Evolutionary conservation across 2,888 invertebrate species (phyloP).

Genomic region (Tanytarsus gracilentus): DNA sequence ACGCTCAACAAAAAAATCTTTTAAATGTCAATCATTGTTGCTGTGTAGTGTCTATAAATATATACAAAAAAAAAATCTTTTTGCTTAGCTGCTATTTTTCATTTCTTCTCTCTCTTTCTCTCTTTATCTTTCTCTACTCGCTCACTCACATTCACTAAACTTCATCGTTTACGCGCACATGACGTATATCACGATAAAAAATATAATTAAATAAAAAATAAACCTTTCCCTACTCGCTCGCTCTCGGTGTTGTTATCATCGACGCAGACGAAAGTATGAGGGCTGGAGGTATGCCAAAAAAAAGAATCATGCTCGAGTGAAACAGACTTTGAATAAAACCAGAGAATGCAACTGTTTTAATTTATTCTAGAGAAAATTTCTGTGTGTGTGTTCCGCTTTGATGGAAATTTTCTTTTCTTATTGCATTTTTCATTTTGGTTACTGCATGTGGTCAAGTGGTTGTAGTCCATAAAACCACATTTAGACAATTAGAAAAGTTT

Average conservation of each 20-base stretch:
- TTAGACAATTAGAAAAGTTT: too few species aligned
- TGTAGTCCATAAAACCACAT: too few species aligned
- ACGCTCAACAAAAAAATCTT: too few species aligned
- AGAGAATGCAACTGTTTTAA: slow-evolving; percentile 10
- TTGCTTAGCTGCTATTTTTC: not conserved
- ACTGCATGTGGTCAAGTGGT: too few species aligned
- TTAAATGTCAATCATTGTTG: too few species aligned
- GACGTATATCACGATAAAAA: not conserved
- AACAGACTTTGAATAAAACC: slow-evolving; percentile 2
- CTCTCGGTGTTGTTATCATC: slow-evolving; percentile 23
- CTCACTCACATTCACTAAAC: not conserved
- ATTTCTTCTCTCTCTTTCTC: not conserved
- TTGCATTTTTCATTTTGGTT: too few species aligned
- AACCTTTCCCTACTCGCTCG: not conserved
- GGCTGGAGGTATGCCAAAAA: slow-evolving; percentile 57
- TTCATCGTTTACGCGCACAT: not conserved
- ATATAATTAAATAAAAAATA: not conserved
- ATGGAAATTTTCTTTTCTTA: too few species aligned
- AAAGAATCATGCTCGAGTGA: not conserved
- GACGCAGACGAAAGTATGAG: slow-evolving; percentile 66
- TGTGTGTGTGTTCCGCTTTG: too few species aligned
- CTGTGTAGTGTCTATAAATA: too few species aligned
- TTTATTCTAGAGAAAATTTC: too few species aligned
- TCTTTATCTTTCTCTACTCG: not conserved
- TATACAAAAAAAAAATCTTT: not conserved